phyloP scores from a whole-genome alignment of 1,140 invertebrate species.

The Drosophila virilis region DNA sequence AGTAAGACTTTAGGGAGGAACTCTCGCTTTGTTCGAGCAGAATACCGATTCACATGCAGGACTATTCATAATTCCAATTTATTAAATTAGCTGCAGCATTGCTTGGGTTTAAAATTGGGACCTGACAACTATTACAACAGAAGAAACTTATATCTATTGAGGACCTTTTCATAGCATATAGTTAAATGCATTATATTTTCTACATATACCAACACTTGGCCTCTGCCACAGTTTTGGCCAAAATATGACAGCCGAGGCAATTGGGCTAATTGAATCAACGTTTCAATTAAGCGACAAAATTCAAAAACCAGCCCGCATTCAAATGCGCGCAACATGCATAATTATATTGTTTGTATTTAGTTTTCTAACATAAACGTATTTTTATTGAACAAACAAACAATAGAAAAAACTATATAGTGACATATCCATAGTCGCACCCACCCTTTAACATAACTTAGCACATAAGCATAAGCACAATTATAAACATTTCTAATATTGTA shows the following conservation, averaged over 20 bases:
- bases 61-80: not conserved
- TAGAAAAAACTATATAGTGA: no score
- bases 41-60: not conserved
- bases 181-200: no score
- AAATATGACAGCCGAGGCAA: conserved; percentile 16
- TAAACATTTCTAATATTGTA: no score
- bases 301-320: conserved; percentile 2
- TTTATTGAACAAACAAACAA: conserved; percentile 31
- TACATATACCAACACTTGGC: not conserved
- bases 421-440: no score
- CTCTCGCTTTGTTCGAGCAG: not conserved
- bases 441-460: no score
- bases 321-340: conserved; percentile 25
- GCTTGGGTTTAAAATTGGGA: not conserved
- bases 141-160: not conserved
- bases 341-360: conserved; percentile 24
- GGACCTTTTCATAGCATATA: not conserved
- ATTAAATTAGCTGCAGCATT: conserved; percentile 6
- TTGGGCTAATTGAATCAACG: conserved; percentile 41
- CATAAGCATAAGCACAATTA: no score
- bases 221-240: conserved; percentile 19
- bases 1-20: not conserved
- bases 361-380: conserved; percentile 10
- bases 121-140: no score
- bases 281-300: conserved; percentile 29